Evolutionary conservation across 2,888 invertebrate species (phyloP).

Genomic region (Noctua janthina): DNA sequence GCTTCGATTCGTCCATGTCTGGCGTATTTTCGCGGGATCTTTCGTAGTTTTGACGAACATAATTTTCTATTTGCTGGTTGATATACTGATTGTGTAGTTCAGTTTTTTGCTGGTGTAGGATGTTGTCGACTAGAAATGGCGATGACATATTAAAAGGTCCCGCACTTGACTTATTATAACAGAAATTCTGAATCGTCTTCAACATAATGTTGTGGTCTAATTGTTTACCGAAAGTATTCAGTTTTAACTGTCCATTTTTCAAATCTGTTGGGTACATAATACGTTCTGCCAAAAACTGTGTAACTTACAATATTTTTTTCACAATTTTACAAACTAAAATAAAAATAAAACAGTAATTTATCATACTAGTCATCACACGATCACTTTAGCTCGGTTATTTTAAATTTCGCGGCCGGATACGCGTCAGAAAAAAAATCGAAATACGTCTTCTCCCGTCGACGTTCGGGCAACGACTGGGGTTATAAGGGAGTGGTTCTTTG

Average conservation of each 20-base stretch:
- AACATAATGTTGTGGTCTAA: slow-evolving; percentile 88
- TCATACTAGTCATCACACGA: slow-evolving; percentile 56
- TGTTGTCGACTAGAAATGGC: slow-evolving; percentile 91
- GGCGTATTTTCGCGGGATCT: slow-evolving; percentile 83
- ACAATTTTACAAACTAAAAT: slow-evolving; percentile 42
- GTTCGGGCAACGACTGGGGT: slow-evolving; percentile 79
- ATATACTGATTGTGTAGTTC: slow-evolving; percentile 89
- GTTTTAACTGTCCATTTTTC: slow-evolving; percentile 86
- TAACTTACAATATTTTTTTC: slow-evolving; percentile 41
- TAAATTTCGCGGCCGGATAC: slow-evolving; percentile 55
- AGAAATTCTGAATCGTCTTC: slow-evolving; percentile 87
- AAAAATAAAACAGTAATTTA: slow-evolving; percentile 39
- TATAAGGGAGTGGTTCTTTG: slow-evolving; percentile 82
- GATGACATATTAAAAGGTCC: slow-evolving; percentile 89
- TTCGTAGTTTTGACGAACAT: slow-evolving; percentile 81
- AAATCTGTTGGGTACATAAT: slow-evolving; percentile 88
- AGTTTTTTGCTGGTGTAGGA: slow-evolving; percentile 90
- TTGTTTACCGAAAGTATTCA: slow-evolving; percentile 82
- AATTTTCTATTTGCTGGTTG: slow-evolving; percentile 88
- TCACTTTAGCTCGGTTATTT: slow-evolving; percentile 57
- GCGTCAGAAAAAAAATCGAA: slow-evolving; percentile 26
- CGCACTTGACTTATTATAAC: slow-evolving; percentile 82
- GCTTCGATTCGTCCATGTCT: slow-evolving; percentile 81
- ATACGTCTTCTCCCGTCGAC: slow-evolving; percentile 70
- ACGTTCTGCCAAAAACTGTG: slow-evolving; percentile 71